Conservation (phyloP, 2,888 invertebrate species). For the Cephus rjabovi region DNA sequence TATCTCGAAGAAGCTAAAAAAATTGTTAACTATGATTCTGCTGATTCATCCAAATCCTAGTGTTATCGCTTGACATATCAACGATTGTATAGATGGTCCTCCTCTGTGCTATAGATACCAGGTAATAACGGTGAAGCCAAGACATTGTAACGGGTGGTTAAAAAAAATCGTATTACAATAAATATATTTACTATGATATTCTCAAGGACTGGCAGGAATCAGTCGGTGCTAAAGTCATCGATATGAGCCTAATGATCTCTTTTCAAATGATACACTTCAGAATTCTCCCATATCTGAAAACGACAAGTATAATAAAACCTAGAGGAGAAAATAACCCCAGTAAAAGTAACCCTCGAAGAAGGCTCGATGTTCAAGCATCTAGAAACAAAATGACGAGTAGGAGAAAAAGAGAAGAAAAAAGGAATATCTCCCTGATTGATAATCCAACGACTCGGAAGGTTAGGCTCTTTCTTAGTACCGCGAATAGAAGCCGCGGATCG, state of each 20-base stretch:
- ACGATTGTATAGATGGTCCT: background rate
- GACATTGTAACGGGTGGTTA: background rate
- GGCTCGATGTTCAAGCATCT: background rate
- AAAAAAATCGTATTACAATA: background rate
- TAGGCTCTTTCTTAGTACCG: slow-evolving; percentile 31
- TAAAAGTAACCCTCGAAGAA: background rate
- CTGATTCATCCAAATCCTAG: background rate
- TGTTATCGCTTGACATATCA: no score
- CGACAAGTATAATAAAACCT: background rate
- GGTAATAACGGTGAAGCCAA: background rate
- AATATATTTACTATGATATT: background rate
- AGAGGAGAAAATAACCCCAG: no score
- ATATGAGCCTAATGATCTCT: background rate
- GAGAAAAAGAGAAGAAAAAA: background rate
- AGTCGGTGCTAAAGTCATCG: background rate
- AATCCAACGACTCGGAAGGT: slow-evolving; percentile 34
- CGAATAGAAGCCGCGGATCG: slow-evolving; percentile 24
- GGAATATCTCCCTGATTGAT: slow-evolving; percentile 37
- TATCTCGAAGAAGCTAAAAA: background rate
- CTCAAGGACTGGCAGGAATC: background rate
- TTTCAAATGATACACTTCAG: background rate
- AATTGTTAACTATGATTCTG: background rate
- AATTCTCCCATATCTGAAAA: background rate
- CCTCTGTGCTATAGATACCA: background rate
- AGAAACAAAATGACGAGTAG: background rate